phyloP scores from a whole-genome alignment of 2,113 vertebrate species.

The Hippoglossus stenolepis region DNA sequence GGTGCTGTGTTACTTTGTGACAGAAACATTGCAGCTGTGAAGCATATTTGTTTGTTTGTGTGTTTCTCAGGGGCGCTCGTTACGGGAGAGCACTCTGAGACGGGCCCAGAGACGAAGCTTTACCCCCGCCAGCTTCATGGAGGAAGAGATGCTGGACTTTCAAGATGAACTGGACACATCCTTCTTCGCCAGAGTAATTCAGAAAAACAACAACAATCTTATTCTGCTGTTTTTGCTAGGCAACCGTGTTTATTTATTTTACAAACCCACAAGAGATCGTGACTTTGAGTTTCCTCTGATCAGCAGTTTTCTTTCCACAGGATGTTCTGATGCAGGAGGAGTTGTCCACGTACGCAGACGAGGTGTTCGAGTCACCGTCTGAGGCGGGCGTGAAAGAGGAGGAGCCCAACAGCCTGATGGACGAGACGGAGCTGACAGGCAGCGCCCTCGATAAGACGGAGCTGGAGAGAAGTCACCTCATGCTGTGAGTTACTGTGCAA shows the following conservation, averaged over 20 bases:
- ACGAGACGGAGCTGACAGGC: slow-evolving; percentile 90
- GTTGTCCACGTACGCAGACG: slow-evolving; percentile 92
- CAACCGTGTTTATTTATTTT: background rate
- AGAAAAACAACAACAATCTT: background rate
- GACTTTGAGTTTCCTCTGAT: background rate
- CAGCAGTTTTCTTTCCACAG: slow-evolving; percentile 68
- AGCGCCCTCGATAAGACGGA: slow-evolving; percentile 93
- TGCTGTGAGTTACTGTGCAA: slow-evolving; percentile 88
- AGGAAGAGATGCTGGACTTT: slow-evolving; percentile 94
- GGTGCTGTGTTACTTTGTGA: background rate
- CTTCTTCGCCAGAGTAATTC: slow-evolving; percentile 94
- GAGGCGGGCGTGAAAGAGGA: slow-evolving; percentile 91
- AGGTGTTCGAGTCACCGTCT: slow-evolving; percentile 94
- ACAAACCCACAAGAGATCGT: background rate
- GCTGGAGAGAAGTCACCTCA: slow-evolving; percentile 94
- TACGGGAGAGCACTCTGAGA: slow-evolving; percentile 88
- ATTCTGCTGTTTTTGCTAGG: background rate
- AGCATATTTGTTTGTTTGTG: background rate
- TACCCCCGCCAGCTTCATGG: slow-evolving; percentile 94
- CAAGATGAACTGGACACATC: slow-evolving; percentile 96
- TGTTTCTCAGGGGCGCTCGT: slow-evolving; percentile 87
- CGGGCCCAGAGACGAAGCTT: slow-evolving; percentile 92
- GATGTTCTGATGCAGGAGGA: slow-evolving; percentile 94
- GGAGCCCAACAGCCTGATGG: slow-evolving; percentile 82
- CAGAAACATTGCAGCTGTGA: background rate